Evolutionary conservation across 1,140 invertebrate species (phyloP), one percentile per base, ranked within the genome.

Genomic region (Drosophila rufa): DNA sequence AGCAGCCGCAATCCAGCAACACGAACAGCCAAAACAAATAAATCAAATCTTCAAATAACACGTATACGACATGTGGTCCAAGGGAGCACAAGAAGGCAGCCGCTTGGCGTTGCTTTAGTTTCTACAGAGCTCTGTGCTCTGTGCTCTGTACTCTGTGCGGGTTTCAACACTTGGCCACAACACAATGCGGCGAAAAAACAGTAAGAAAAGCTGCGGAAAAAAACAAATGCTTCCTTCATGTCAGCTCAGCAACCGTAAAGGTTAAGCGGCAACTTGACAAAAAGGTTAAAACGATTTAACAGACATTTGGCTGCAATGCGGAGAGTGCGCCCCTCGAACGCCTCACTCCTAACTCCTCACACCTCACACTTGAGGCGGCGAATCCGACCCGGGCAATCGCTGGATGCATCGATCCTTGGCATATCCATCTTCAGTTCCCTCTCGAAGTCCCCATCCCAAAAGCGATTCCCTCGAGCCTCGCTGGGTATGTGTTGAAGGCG

Each of bases 281-380:
- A 89, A 90, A 90, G 85, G 85, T 90, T 90, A 90, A 90, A 90
- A 90, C 85, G 85, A 90, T 89, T 89, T 89, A 90, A 74, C 79
- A 90, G 86, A 82, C 86, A 90, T 82, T 86, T 86, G 79, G 75
- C 74, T 68, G 84, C 80, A 65, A 61, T 51, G 46, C 43, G 51
- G n/a, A 61, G 47, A 75, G 60, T 69, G 36, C 58, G 48, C 61
- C 66, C 47, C 66, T 51, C 60, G 46, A 65, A 53, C 67, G 46
- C 61, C 60, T 64, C 61, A 5, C 48, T 25, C 30, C 15, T 6
- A 36, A 30, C 60, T 67, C 25, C 15, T 22, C 22, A 25, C 22
- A 9, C 14, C 60, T 55, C 59, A 11, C 53, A 56, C 60, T 64
- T 55, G 48, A 46, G 51, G 40, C 46, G 11, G 61, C 15, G 17